Evolutionary conservation across 2,888 invertebrate species (phyloP).

Genomic region (Drosophila siamana): DNA sequence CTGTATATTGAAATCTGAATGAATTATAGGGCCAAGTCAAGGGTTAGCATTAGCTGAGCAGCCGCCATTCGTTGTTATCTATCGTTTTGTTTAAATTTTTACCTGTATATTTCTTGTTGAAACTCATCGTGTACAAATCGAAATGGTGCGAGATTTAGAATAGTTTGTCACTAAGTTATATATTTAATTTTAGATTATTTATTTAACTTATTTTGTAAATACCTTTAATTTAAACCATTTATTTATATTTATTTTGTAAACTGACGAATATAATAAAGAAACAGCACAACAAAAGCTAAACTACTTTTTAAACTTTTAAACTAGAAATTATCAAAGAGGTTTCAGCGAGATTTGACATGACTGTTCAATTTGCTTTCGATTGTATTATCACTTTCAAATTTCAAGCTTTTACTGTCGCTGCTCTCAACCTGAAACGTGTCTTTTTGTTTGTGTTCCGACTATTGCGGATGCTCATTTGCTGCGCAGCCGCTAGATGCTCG

Average conservation of each 20-base stretch:
- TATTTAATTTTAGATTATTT: constrained; percentile 28
- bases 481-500: constrained; percentile 18
- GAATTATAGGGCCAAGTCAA: constrained; percentile 21
- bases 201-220: constrained; percentile 28
- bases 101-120: constrained; percentile 46
- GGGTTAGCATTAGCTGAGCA: constrained; percentile 20
- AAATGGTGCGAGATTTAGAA: constrained; percentile 63
- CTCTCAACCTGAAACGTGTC: background rate
- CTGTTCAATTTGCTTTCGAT: constrained; percentile 1
- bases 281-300: constrained; percentile 3
- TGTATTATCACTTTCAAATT: constrained; percentile 9
- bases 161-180: constrained; percentile 7
- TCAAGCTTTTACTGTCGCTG: background rate
- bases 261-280: constrained; percentile 1
- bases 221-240: constrained; percentile 35
- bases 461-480: constrained; percentile 41
- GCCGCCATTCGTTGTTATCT: constrained; percentile 48
- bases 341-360: background rate
- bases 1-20: constrained; percentile 16
- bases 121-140: constrained; percentile 57
- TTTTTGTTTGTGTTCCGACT: background rate
- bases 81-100: constrained; percentile 56
- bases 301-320: background rate
- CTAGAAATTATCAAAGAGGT: too few species aligned
- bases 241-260: constrained; percentile 26